Conservation (phyloP, 1,140 invertebrate species). For the Drosophila quadrilineata region DNA sequence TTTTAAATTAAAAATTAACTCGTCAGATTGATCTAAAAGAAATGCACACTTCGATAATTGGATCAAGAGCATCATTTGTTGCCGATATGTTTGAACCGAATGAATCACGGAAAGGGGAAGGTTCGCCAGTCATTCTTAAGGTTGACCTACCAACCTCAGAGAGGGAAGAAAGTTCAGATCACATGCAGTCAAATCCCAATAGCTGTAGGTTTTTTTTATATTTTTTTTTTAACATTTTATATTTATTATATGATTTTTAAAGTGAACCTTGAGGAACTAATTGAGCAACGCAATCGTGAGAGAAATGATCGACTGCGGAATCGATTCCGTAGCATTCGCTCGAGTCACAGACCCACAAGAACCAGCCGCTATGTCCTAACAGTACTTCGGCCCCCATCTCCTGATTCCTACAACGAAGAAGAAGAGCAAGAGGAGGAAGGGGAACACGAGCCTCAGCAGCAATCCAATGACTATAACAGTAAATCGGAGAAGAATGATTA, state of each 20-base stretch:
- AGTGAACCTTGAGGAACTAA: slow-evolving; percentile 58
- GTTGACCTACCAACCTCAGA: background rate
- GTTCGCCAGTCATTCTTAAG: background rate
- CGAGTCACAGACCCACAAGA: slow-evolving; percentile 17
- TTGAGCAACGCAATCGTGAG: slow-evolving; percentile 51
- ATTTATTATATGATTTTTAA: background rate
- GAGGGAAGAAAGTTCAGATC: background rate
- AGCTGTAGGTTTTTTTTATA: slow-evolving; percentile 10
- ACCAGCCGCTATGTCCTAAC: slow-evolving; percentile 45
- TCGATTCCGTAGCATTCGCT: slow-evolving; percentile 44
- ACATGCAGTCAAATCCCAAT: background rate
- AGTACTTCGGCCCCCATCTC: slow-evolving; percentile 46
- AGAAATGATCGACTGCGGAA: slow-evolving; percentile 51
- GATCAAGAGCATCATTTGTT: too few relatives aligned
- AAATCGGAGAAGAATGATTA: slow-evolving; percentile 23
- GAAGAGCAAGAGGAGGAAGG: slow-evolving; percentile 10
- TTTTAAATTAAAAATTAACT: too few relatives aligned
- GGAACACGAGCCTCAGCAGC: background rate
- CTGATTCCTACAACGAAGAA: background rate
- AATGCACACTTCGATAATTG: too few relatives aligned
- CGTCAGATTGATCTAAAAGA: too few relatives aligned
- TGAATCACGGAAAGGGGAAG: too few relatives aligned
- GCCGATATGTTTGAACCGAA: too few relatives aligned
- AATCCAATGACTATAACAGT: slow-evolving; percentile 5
- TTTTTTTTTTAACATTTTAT: too few relatives aligned